phyloP scores from a whole-genome alignment of 2,888 invertebrate genomes.

The Parthenolecanium corni region DNA sequence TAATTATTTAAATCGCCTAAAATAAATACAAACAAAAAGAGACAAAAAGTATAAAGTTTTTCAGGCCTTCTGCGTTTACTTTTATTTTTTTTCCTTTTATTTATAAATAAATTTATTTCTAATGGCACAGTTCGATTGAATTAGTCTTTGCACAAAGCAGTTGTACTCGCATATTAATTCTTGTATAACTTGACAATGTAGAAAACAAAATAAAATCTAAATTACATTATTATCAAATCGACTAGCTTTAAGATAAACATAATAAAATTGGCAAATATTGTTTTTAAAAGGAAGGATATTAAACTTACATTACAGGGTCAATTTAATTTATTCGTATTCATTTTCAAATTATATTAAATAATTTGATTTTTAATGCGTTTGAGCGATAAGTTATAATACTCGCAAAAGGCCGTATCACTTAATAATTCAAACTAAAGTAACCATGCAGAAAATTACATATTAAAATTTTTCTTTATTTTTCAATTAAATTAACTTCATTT shows the following conservation, averaged over 20 bases:
- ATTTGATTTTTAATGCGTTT: too few species aligned
- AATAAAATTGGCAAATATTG: neutral
- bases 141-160: slow-evolving; percentile 1
- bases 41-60: slow-evolving; percentile 6
- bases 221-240: neutral
- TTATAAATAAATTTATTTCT: too few species aligned
- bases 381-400: neutral
- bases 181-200: too few species aligned
- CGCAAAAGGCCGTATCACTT: slow-evolving; percentile 1
- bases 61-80: neutral
- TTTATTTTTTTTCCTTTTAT: too few species aligned
- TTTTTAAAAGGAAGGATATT: neutral
- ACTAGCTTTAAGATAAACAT: neutral
- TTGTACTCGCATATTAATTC: neutral
- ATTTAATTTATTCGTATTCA: neutral
- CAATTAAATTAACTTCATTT: neutral
- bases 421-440: neutral
- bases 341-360: neutral
- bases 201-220: too few species aligned
- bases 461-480: neutral
- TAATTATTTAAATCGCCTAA: neutral
- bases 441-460: too few species aligned
- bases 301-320: neutral
- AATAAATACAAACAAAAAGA: neutral
- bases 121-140: too few species aligned